A percentile compares a stretch with the other conserved stretches of the same genome.
Conservation (phyloP, 2,113 vertebrate species). For the Pandion haliaetus region DNA sequence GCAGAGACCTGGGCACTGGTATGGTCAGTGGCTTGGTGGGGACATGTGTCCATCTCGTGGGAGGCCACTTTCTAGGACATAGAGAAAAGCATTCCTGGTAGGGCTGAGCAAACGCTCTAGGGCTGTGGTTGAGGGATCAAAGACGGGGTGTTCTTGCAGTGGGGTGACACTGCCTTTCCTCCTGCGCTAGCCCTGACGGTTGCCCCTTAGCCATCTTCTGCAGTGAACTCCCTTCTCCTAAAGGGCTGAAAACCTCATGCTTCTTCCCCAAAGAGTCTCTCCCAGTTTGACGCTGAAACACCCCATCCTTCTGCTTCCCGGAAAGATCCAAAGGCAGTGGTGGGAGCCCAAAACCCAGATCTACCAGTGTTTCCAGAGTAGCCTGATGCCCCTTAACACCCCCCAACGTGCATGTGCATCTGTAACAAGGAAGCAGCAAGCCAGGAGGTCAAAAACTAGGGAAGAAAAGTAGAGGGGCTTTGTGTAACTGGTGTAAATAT, state of each 20-base stretch:
- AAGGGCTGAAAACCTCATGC: constrained; percentile 11
- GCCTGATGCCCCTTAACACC: not conserved
- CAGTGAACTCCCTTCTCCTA: not conserved
- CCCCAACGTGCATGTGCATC: rapidly evolving
- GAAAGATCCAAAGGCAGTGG: not conserved
- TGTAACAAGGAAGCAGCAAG: not conserved
- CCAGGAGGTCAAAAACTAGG: not conserved
- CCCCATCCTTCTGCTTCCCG: not conserved
- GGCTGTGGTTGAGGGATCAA: not conserved
- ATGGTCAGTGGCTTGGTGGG: not conserved
- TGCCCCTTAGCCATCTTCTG: not conserved
- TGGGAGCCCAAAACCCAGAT: not conserved
- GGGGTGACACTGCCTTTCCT: not conserved
- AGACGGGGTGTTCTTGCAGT: not conserved
- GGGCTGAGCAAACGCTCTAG: not conserved
- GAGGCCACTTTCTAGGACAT: not conserved
- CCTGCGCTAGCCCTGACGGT: not conserved
- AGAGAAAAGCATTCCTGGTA: not conserved
- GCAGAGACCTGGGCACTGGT: not conserved
- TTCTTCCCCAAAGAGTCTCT: not conserved
- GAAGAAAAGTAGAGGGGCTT: not conserved
- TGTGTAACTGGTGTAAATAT: not conserved
- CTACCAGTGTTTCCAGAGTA: not conserved
- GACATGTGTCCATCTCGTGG: not conserved
- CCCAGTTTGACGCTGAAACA: not conserved